phyloP scores from a whole-genome alignment of 1,140 invertebrate species.

The Agrilus planipennis region DNA sequence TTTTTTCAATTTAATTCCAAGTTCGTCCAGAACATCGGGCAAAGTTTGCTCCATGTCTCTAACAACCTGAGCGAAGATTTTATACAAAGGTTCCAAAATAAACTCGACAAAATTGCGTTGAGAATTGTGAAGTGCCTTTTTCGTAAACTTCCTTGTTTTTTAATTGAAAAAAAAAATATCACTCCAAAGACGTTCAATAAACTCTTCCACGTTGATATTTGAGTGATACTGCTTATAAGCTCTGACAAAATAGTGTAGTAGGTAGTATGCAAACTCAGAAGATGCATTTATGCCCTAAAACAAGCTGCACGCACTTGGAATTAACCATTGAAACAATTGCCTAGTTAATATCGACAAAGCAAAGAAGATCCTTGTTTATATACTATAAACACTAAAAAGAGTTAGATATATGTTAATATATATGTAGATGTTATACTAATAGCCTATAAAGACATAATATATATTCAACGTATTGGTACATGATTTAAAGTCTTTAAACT shows the following conservation, averaged over 20 bases:
- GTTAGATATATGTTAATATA: too few relatives aligned
- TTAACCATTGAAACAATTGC: too few relatives aligned
- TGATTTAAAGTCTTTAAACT: too few relatives aligned
- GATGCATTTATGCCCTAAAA: too few relatives aligned
- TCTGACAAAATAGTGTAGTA: slow-evolving; percentile 91
- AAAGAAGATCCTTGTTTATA: too few relatives aligned
- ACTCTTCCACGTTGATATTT: slow-evolving; percentile 68
- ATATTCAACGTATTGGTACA: too few relatives aligned
- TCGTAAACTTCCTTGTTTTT: slow-evolving; percentile 91
- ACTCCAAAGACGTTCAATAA: slow-evolving; percentile 92
- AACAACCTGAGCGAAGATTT: slow-evolving; percentile 96
- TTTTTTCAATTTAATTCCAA: slow-evolving; percentile 89
- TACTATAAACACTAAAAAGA: too few relatives aligned
- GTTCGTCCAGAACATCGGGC: slow-evolving; percentile 72
- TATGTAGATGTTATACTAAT: too few relatives aligned
- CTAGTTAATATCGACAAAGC: too few relatives aligned
- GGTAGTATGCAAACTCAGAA: too few relatives aligned
- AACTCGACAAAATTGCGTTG: slow-evolving; percentile 98
- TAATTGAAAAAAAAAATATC: slow-evolving; percentile 96
- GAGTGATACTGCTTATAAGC: slow-evolving; percentile 73
- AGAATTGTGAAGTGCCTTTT: slow-evolving; percentile 82
- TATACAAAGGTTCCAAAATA: slow-evolving; percentile 96
- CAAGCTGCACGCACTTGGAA: too few relatives aligned
- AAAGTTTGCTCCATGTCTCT: slow-evolving; percentile 94
- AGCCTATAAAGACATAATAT: too few relatives aligned